Conservation (phyloP, 1,140 invertebrate species). For the Ericerus pela region DNA sequence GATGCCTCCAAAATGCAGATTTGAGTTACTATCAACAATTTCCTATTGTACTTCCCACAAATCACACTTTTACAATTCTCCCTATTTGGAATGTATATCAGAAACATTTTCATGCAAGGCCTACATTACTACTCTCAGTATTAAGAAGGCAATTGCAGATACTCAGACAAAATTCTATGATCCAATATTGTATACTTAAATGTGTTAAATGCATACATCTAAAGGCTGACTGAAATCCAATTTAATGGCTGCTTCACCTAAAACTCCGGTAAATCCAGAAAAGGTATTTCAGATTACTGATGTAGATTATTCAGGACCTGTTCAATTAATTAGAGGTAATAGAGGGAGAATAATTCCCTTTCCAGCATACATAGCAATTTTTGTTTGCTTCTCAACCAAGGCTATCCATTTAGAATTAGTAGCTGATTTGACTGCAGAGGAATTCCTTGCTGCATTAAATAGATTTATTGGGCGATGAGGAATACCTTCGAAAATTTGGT, state of each 20-base stretch:
- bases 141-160: no score
- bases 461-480: constrained; percentile 24
- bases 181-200: no score
- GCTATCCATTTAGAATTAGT: constrained; percentile 27
- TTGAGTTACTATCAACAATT: no score
- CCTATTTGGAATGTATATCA: no score
- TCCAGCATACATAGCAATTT: constrained; percentile 20
- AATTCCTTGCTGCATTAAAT: constrained; percentile 23
- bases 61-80: no score
- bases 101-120: no score
- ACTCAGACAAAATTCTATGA: no score
- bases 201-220: no score
- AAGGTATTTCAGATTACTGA: constrained; percentile 18
- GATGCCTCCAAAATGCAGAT: no score
- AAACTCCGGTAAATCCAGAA: constrained; percentile 15
- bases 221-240: no score
- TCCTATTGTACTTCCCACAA: no score
- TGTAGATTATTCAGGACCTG: constrained; percentile 23
- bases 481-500: constrained; percentile 6
- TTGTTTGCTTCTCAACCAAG: constrained; percentile 25
- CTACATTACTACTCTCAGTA: no score
- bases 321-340: not conserved
- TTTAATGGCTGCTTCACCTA: constrained; percentile 21
- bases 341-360: not conserved
- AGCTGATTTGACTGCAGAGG: constrained; percentile 20